These are phyloP conservation scores for Epistrophella euchroma DNA, from an alignment of 2,888 invertebrate species.

Conservation along the genomic window DNA sequence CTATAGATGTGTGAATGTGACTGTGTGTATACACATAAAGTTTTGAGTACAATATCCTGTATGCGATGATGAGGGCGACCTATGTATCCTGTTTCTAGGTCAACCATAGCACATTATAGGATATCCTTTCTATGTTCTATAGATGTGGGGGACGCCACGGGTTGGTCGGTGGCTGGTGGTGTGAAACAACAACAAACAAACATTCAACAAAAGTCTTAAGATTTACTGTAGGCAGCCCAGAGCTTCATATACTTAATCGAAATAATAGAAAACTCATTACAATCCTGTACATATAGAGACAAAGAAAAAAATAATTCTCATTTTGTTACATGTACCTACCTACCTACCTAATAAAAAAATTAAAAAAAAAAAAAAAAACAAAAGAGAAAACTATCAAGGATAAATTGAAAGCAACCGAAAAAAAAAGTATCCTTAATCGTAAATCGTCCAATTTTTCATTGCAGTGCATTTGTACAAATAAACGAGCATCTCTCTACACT, in stretches of 20 bases:
- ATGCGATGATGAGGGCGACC: slow-evolving; percentile 55
- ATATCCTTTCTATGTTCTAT: slow-evolving; percentile 47
- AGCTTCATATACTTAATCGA: slow-evolving; percentile 25
- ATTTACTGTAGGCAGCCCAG: slow-evolving; percentile 15
- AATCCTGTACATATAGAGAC: background rate
- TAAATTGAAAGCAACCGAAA: slow-evolving; percentile 42
- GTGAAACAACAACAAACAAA: slow-evolving; percentile 7
- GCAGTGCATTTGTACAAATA: slow-evolving; percentile 38
- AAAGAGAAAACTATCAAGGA: slow-evolving; percentile 48
- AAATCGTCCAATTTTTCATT: slow-evolving; percentile 68
- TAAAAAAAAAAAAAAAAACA: slow-evolving; percentile 12
- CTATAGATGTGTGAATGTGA: slow-evolving; percentile 33
- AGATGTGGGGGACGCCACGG: background rate
- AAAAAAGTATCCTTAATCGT: slow-evolving; percentile 65
- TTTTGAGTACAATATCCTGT: slow-evolving; percentile 73
- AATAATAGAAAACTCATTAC: slow-evolving; percentile 1
- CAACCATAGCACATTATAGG: slow-evolving; percentile 68
- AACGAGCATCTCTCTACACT: slow-evolving; percentile 17
- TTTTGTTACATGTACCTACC: background rate
- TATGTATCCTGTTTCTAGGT: slow-evolving; percentile 73
- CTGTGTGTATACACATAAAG: slow-evolving; percentile 65
- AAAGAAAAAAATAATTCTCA: background rate
- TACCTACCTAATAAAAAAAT: background rate
- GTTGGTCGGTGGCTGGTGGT: no score
- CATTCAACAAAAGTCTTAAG: slow-evolving; percentile 26